Base-by-base conservation (phyloP, 2,113 vertebrate species). In the Zosterops lateralis region DNA sequence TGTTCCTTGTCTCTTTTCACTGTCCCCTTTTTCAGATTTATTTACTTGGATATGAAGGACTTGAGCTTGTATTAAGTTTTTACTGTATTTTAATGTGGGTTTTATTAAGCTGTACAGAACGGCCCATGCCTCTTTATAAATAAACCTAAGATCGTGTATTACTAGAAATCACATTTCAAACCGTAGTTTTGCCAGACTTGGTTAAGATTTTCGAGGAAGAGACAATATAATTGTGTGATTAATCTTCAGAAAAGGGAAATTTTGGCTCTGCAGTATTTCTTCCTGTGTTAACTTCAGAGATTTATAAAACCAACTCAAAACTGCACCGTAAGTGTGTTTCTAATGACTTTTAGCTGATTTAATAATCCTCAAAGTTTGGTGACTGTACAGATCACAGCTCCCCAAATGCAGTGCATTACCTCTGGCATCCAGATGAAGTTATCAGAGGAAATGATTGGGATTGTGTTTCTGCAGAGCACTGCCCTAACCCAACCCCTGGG, bases 271-370 rank as follows among this genome's bases (percentile, higher is more conserved):
- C 93, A 71, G 76, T 91, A 92, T 96, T 95, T 96, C 73, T 90
- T 71, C 56, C 67, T 76, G 64, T 91, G 68, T 96, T 95, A 95
- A 70, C 85, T 89, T 88, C 84, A 72, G 77, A 92, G 92, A 91
- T 92, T 97, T 95, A 89, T 90, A 96, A 96, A 95, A 91, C 73
- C 61, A 77, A 91, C 93, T 78, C 60, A 79, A 96, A 96, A 87
- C 90, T 94, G 92, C 95, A 84, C 85, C 15, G 68, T 88, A 92
- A 85, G 93, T 94, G 93, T 92, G 92, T 94, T 96, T 93, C 57
- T 95, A 95, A 92, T 95, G 87, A 96, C 93, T 95, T 95, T 87
- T 10, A 87, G 95, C 88, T 92, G 96, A 89, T 96, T 88, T 93
- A 92, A 85, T 97, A 96, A 95, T 95, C 95, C 95, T 95, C 89